Evolutionary conservation across 2,888 invertebrate genomes (phyloP).

Genomic region (Scaptomyza cyrtandrae): DNA sequence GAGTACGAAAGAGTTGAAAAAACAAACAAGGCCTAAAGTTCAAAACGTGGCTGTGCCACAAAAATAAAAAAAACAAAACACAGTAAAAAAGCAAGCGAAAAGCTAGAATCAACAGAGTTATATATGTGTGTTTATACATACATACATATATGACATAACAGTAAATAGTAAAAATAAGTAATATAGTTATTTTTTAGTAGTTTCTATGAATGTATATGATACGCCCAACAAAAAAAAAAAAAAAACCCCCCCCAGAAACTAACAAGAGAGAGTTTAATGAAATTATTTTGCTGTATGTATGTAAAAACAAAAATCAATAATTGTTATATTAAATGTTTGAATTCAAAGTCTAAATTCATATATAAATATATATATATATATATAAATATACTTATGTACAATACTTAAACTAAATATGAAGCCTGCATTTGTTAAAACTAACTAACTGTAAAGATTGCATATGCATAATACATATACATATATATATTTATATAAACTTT

Average conservation of each 20-base stretch:
- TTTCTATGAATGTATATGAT: constrained; percentile 39
- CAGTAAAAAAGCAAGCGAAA: constrained; percentile 11
- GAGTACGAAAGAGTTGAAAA: constrained; percentile 13
- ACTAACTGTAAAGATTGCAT: constrained; percentile 31
- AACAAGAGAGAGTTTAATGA: constrained; percentile 29
- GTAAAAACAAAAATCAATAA: constrained; percentile 26
- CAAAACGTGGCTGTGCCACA: constrained; percentile 78
- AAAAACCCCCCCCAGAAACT: constrained; percentile 1
- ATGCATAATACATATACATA: background rate
- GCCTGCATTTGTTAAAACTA: constrained; percentile 67
- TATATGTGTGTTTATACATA: constrained; percentile 11
- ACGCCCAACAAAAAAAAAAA: background rate
- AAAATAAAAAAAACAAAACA: constrained; percentile 34
- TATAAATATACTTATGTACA: background rate
- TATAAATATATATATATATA: background rate
- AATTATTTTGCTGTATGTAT: constrained; percentile 27
- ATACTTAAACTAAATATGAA: constrained; percentile 27
- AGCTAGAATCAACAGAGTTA: constrained; percentile 41
- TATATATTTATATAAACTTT: constrained; percentile 2
- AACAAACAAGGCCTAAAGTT: constrained; percentile 72
- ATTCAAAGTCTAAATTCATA: constrained; percentile 30
- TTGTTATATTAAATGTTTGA: constrained; percentile 28
- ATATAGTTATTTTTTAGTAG: constrained; percentile 23
- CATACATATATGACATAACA: constrained; percentile 16
- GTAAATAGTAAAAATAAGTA: constrained; percentile 15